Percentiles rank a stretch among this genome's conserved stretches.
Evolutionary conservation across 2,113 vertebrate genomes (phyloP).

Genomic region (Oncorhynchus tshawytscha): DNA sequence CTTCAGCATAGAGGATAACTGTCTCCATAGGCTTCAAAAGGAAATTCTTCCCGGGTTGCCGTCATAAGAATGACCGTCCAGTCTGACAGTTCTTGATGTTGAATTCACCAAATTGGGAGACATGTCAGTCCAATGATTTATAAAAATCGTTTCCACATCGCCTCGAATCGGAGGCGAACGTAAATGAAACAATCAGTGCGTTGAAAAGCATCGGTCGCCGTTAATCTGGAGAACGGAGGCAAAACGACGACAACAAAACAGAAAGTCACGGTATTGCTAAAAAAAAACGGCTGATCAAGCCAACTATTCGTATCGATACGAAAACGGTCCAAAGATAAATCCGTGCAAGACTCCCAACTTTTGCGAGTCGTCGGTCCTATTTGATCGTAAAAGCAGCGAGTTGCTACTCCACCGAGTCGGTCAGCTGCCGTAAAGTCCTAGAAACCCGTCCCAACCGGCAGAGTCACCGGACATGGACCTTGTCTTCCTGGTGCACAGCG

Average conservation of each 20-base stretch:
- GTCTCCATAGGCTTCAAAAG: not conserved
- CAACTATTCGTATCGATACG: not conserved
- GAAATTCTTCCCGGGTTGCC: constrained; percentile 4
- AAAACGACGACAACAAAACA: not conserved
- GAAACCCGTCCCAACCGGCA: not conserved
- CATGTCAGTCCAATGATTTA: constrained; percentile 43
- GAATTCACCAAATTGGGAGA: constrained; percentile 47
- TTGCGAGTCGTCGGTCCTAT: constrained; percentile 14
- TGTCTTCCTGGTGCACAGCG: not conserved
- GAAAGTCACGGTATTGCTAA: not conserved
- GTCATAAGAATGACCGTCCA: constrained; percentile 31
- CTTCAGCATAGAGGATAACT: not conserved
- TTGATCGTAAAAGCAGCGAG: not conserved
- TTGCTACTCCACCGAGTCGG: not conserved
- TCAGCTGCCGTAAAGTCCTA: constrained; percentile 11
- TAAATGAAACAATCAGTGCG: constrained; percentile 23
- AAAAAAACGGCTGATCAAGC: not conserved
- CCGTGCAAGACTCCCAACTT: constrained; percentile 36
- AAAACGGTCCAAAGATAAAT: not conserved
- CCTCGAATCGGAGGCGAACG: constrained; percentile 30
- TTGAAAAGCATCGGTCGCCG: not conserved
- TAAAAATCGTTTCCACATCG: constrained; percentile 26
- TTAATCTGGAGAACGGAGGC: not conserved
- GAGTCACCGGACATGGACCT: constrained; percentile 5
- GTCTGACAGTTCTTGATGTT: constrained; percentile 51